A percentile compares a stretch with the other conserved stretches of the same genome.
phyloP scores from a whole-genome alignment of 2,888 invertebrate species.

The Athripsodes cinereus region DNA sequence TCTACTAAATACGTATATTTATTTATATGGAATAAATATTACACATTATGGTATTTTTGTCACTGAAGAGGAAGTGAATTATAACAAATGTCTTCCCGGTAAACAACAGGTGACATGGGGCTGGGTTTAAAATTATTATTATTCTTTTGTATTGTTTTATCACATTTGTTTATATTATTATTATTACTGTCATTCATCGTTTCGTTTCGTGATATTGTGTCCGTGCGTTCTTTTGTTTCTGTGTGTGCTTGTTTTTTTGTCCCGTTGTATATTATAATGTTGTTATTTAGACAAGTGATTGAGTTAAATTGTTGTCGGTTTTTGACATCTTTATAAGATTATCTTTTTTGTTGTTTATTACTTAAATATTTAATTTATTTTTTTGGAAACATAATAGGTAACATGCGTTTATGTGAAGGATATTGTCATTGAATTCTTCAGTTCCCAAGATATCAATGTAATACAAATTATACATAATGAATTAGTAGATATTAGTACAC shows the following conservation, averaged over 20 bases:
- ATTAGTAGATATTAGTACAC: too few species aligned
- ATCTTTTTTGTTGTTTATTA: too few species aligned
- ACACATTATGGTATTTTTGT: neutral
- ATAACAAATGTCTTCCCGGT: conserved; percentile 4
- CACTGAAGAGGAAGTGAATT: neutral
- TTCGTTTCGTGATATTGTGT: neutral
- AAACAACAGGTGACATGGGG: conserved; percentile 3
- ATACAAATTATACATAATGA: too few species aligned
- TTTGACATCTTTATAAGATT: neutral
- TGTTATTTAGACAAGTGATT: conserved; percentile 2
- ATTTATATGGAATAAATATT: too few species aligned
- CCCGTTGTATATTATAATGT: too few species aligned
- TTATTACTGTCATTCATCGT: neutral
- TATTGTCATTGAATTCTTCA: too few species aligned
- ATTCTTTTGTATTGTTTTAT: neutral
- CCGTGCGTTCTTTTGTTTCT: too few species aligned
- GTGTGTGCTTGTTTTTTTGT: neutral
- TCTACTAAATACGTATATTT: too few species aligned
- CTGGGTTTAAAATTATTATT: neutral
- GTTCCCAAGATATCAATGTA: too few species aligned
- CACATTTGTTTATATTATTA: neutral
- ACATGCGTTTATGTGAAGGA: too few species aligned
- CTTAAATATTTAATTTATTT: too few species aligned
- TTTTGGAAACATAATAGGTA: too few species aligned
- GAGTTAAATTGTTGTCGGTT: neutral